Conservation (phyloP, 2,888 invertebrate genomes). For the Danaus chrysippus region DNA sequence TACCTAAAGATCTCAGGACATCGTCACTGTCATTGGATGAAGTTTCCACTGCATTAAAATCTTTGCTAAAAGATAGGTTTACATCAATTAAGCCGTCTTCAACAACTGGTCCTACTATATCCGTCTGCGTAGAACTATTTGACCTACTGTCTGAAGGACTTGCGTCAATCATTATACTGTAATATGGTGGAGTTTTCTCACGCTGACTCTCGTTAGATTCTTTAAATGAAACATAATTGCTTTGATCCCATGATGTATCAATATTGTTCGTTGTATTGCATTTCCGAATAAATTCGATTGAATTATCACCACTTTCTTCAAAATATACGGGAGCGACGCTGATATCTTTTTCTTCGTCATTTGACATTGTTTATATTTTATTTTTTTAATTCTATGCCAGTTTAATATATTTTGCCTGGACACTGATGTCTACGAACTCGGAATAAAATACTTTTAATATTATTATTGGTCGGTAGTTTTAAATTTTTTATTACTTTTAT, state of each 20-base stretch:
- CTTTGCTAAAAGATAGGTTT: slow-evolving; percentile 55
- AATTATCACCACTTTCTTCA: slow-evolving; percentile 35
- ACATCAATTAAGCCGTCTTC: slow-evolving; percentile 47
- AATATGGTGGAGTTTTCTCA: slow-evolving; percentile 55
- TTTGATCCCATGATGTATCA: slow-evolving; percentile 62
- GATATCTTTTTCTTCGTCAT: slow-evolving; percentile 36
- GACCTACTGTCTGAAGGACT: slow-evolving; percentile 41
- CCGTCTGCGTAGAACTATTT: slow-evolving; percentile 57
- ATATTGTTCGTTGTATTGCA: slow-evolving; percentile 43
- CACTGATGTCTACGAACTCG: neutral
- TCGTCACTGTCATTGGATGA: slow-evolving; percentile 45
- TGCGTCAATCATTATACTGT: slow-evolving; percentile 54
- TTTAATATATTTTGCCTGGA: neutral
- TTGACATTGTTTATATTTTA: slow-evolving; percentile 26
- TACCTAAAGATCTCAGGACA: slow-evolving; percentile 41
- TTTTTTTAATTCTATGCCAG: slow-evolving; percentile 9
- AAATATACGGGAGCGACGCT: slow-evolving; percentile 38
- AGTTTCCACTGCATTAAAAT: slow-evolving; percentile 48
- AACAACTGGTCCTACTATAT: slow-evolving; percentile 43
- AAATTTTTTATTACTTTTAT: too few species aligned
- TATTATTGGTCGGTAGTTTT: too few species aligned
- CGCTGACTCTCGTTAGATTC: slow-evolving; percentile 43
- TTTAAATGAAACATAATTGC: slow-evolving; percentile 43
- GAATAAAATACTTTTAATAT: too few species aligned
- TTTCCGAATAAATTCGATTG: slow-evolving; percentile 63